Percentiles rank a stretch among this genome's conserved stretches.
Evolutionary conservation across 2,113 vertebrate species (phyloP).

Genomic region (Ictalurus punctatus): DNA sequence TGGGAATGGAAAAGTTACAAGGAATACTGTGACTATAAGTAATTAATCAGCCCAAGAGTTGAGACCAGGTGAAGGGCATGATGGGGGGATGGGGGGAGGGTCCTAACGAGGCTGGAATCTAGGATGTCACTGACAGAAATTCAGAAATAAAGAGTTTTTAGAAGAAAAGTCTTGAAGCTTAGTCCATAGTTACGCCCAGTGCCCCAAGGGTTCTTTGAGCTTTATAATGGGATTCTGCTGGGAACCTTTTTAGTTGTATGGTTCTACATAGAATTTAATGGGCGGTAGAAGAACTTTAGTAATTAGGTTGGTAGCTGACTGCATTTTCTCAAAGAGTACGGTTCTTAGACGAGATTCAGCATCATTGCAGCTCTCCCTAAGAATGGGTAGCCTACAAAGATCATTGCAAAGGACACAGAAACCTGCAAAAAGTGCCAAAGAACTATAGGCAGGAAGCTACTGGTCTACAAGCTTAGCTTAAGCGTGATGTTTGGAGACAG

Average conservation of each 20-base stretch:
- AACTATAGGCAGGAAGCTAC: not conserved
- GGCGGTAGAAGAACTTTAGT: not conserved
- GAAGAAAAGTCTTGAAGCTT: not conserved
- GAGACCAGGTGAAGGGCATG: not conserved
- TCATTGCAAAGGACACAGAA: not conserved
- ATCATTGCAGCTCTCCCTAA: not conserved
- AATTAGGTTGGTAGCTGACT: not conserved
- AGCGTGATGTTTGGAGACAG: not conserved
- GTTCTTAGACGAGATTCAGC: not conserved
- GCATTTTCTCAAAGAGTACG: not conserved
- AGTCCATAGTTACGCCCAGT: not conserved
- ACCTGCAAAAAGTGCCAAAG: not conserved
- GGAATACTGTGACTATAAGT: not conserved
- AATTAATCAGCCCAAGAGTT: not conserved
- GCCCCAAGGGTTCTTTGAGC: not conserved
- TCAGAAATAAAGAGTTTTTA: not conserved
- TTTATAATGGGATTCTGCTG: not conserved
- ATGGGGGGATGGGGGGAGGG: not conserved
- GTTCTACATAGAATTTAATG: not conserved
- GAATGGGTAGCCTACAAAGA: not conserved
- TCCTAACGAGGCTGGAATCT: not conserved
- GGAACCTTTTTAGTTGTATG: not conserved
- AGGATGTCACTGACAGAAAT: not conserved
- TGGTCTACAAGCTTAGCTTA: not conserved
- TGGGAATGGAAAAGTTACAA: not conserved